Base-by-base conservation (phyloP, 1,140 invertebrate genomes). In the Halesus radiatus region DNA sequence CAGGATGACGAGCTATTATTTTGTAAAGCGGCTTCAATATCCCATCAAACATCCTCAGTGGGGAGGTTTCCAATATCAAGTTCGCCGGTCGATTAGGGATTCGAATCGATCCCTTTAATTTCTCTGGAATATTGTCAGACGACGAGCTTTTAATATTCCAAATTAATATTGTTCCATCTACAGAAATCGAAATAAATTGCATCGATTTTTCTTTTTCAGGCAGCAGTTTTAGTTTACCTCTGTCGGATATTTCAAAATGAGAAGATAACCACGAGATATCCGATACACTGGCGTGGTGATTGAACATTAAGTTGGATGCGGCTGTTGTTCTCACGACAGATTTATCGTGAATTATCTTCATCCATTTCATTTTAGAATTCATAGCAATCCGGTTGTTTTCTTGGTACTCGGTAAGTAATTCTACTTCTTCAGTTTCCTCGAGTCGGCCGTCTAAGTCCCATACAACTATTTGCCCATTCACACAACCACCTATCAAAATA, bases 361-460 rank as follows among this genome's bases (percentile, higher is more conserved):
- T 92, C 94, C 94, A 95, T 15, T 86, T 88, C 88, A 94, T 93
- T 80, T 92, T 89, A 70, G 90, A 90, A 75, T 90, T 91, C 85
- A 80, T 92, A n/a, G 89, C 86, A 1, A 87, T 88, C 54, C 90
- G 87, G 84, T 94, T 92, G 81, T 91, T 93, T 82, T 91, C 87
- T 85, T 94, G 92, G 0, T 88, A 89, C 52, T 91, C 87, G 62
- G 92, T 93, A n/a, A 92, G 84, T n/a, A 92, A 89, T 85, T 92
- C 89, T 26, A 92, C 87, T 50, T 87, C 88, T 80, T 95, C 93
- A 0, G 92, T 87, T 81, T 91, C 89, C 82, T 94, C 90, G 62
- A 94, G 88, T 84, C 92, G 92, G 72, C 93, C 92, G 6, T 90
- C 91, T 52, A 95, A 88, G 85, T 95, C 93, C 94, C 94, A 95